phyloP scores from a whole-genome alignment of 2,113 vertebrate species.

The Ibidorhyncha struthersii region DNA sequence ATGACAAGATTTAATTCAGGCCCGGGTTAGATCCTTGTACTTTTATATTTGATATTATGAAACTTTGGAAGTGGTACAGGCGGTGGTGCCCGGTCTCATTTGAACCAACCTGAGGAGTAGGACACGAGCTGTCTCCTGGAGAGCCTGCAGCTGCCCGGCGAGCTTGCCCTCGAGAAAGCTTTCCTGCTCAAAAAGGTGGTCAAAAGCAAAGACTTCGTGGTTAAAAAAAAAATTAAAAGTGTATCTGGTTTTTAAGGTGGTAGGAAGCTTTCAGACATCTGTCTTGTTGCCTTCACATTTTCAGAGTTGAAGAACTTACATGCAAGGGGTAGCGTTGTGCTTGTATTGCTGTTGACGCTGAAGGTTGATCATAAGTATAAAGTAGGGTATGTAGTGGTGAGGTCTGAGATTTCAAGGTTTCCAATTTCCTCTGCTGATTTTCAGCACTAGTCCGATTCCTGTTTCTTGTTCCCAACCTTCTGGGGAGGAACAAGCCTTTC shows the following conservation, averaged over 20 bases:
- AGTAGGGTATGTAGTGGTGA: fast-evolving
- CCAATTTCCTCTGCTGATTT: not conserved
- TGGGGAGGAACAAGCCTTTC: not conserved
- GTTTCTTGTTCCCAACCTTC: not conserved
- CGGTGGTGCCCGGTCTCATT: not conserved
- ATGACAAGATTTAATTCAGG: not conserved
- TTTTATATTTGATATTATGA: not conserved
- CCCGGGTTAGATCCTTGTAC: not conserved
- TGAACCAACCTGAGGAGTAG: not conserved
- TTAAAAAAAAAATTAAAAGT: not conserved
- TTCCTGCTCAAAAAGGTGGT: not conserved
- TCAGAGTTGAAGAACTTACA: not conserved
- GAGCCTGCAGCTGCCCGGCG: not conserved
- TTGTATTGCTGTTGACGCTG: not conserved
- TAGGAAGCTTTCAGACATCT: not conserved
- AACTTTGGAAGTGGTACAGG: not conserved
- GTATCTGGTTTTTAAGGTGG: not conserved
- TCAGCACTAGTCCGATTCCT: not conserved
- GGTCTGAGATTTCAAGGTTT: not conserved
- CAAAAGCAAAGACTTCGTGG: not conserved
- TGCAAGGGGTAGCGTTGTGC: not conserved
- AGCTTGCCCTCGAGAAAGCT: not conserved
- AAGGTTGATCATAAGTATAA: not conserved
- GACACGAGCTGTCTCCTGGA: not conserved
- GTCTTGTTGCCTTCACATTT: not conserved